Conservation (phyloP, 2,797 vertebrate species). For the Spatula versicolor region DNA sequence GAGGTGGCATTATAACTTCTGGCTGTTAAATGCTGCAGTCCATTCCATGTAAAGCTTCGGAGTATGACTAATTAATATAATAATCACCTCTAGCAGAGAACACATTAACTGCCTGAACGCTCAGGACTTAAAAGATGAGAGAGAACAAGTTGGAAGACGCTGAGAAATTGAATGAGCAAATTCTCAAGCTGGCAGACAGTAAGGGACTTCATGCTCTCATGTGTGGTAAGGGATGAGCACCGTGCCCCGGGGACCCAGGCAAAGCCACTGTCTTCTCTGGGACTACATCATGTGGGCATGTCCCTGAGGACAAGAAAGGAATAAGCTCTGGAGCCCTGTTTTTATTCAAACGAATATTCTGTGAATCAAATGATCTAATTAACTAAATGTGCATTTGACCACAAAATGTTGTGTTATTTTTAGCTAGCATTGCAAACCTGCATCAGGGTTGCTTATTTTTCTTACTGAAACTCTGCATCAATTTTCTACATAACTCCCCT, state of each 20-base stretch:
- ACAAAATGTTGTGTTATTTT: constrained; percentile 27
- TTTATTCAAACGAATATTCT: constrained; percentile 16
- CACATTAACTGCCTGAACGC: constrained; percentile 21
- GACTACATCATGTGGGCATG: background rate
- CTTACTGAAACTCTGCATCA: background rate
- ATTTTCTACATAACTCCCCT: background rate
- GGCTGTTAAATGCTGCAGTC: background rate
- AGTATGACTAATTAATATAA: constrained; percentile 25
- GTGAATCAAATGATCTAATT: constrained; percentile 37
- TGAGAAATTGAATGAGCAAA: constrained; percentile 43
- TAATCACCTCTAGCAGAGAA: constrained; percentile 24
- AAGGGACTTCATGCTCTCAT: background rate
- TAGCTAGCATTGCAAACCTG: background rate
- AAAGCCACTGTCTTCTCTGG: background rate
- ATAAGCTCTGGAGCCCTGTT: background rate
- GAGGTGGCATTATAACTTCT: background rate
- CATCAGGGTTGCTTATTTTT: background rate
- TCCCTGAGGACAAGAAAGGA: background rate
- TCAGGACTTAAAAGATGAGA: background rate
- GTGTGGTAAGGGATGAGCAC: background rate
- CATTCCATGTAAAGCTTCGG: background rate
- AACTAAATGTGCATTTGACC: constrained; percentile 9
- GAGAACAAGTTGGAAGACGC: background rate
- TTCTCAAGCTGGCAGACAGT: background rate
- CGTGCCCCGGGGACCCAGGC: background rate